Conservation (phyloP, 2,888 invertebrate genomes). For the Drosophila macrospina region DNA sequence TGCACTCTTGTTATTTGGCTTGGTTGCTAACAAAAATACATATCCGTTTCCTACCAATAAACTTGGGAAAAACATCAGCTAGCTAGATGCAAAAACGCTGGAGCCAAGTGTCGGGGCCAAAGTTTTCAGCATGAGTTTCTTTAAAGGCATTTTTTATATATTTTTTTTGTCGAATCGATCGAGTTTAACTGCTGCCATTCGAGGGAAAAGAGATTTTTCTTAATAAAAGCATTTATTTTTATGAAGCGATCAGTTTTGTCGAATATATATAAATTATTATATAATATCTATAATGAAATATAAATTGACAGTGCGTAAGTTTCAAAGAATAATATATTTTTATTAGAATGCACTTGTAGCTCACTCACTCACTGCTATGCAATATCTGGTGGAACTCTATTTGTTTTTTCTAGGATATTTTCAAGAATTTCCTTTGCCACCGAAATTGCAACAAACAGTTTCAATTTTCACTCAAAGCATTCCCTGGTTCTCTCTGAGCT, state of each 20-base stretch:
- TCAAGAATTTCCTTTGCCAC: conserved; percentile 19
- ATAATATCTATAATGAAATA: no score
- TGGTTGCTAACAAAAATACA: conserved; percentile 53
- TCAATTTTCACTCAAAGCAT: conserved; percentile 37
- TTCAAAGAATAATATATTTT: no score
- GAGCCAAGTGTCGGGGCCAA: conserved; percentile 28
- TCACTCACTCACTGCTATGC: not conserved
- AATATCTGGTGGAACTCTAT: conserved; percentile 4
- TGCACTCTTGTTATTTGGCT: conserved; percentile 28
- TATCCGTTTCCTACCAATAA: conserved; percentile 49
- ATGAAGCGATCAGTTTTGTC: no score
- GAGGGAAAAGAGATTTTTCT: no score
- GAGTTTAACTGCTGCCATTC: conserved; percentile 43
- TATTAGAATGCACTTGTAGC: not conserved
- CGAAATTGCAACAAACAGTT: conserved; percentile 13
- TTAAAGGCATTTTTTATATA: not conserved
- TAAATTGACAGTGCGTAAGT: no score
- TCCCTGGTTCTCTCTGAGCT: not conserved
- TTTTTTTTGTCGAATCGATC: conserved; percentile 39
- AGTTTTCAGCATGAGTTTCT: conserved; percentile 24
- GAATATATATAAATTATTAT: no score
- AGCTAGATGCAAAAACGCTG: conserved; percentile 52
- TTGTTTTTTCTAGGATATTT: conserved; percentile 19
- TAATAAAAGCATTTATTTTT: conserved; percentile 1
- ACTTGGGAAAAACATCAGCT: conserved; percentile 66